Base-by-base conservation (phyloP, 2,113 vertebrate species). In the Callipepla californica region DNA sequence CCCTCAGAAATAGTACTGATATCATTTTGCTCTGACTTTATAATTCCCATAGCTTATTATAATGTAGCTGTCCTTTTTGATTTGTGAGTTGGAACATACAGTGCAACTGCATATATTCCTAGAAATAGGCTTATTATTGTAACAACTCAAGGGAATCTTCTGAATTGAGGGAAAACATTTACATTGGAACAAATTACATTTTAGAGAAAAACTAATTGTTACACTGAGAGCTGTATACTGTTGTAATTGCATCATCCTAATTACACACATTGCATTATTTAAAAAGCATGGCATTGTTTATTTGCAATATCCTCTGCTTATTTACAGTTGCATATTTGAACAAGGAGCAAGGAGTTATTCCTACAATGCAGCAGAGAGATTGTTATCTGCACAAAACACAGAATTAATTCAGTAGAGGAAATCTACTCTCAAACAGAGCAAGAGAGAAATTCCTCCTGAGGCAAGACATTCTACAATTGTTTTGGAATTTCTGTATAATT, bases 401-500 rank as follows among this genome's bases (percentile, higher is more conserved):
- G 94, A 95, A 98, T 97, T 97, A 98, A 98, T 97, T 97, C 94
- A 63, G 94, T 55, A 78, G 95, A 97, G 94, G 87, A 96, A 97
- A 96, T 94, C 89, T 83, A 87, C 93, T 97, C 96, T 97, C 95
- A 94, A 92, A 96, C 74, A 97, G 96, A 94, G 94, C 92, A 91
- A 95, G 92, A 97, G 78, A 95, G 78, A 97, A 97, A 98, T 97
- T 98, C 95, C 97, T 98, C 97, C 95, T 51, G 97, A 98, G 98
- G 97, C 97, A 95, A 98, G 97, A 93, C 96, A 97, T 97, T 97
- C 95, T 93, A 96, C 97, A 98, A 95, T 98, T 97, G 97, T 97
- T 97, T 98, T 95, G 97, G 97, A 97, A 98, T 97, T 97, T 97
- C 94, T 97, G 92, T 97, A 97, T 97, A 98, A 98, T 98, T 98